Percentiles rank a stretch among this genome's conserved stretches.
Evolutionary conservation across 2,797 vertebrate genomes (phyloP).

Genomic region (Liparis tanakae): DNA sequence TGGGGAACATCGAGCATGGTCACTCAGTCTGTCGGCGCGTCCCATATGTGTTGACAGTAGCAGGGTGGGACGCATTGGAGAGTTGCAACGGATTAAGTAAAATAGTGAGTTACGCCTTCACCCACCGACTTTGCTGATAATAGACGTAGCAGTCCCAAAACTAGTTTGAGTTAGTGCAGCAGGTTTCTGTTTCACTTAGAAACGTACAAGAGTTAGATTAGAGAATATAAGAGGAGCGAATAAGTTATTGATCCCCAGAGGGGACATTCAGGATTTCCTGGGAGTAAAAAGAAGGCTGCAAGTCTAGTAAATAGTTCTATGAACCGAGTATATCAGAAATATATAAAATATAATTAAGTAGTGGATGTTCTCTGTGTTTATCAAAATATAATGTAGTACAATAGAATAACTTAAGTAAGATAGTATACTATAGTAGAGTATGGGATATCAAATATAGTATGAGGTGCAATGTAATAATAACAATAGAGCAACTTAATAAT

Average conservation of each 20-base stretch:
- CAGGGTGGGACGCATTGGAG: background rate
- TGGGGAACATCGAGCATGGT: background rate
- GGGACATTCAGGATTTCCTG: background rate
- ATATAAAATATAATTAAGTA: background rate
- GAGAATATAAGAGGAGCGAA: background rate
- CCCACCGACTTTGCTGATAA: background rate
- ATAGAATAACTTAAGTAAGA: background rate
- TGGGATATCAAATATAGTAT: background rate
- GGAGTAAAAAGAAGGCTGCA: background rate
- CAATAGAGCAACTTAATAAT: background rate
- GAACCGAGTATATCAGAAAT: background rate
- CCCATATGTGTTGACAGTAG: constrained; percentile 26
- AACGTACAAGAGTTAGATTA: background rate
- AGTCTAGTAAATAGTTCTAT: background rate
- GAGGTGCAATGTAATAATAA: background rate
- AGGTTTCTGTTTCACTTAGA: background rate
- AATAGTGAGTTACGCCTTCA: background rate
- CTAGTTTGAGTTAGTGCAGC: background rate
- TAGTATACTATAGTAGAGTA: background rate
- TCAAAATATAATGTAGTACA: background rate
- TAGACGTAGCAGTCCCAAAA: background rate
- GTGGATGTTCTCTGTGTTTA: background rate
- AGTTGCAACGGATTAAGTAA: background rate
- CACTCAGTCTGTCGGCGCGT: background rate
- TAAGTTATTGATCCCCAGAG: background rate